These are phyloP conservation scores for Metellina segmentata DNA, from an alignment of 2,888 invertebrate species.

Conservation along the genomic window DNA sequence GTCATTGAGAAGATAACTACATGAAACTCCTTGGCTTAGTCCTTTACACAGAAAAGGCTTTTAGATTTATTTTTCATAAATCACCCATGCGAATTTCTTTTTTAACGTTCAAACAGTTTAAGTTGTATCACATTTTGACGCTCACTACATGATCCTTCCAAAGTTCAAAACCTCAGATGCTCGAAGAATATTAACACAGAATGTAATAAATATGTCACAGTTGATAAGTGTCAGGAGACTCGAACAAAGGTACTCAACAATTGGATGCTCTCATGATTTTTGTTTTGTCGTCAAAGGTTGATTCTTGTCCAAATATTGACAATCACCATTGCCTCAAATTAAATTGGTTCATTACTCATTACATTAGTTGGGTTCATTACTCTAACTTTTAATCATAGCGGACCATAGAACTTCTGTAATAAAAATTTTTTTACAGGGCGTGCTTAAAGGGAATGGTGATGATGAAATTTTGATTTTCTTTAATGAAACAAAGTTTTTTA, in stretches of 20 bases:
- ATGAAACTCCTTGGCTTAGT: background rate
- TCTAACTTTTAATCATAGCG: too few relatives aligned
- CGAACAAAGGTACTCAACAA: background rate
- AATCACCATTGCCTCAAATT: too few relatives aligned
- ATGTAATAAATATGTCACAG: background rate
- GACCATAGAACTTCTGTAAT: too few relatives aligned
- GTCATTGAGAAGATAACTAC: background rate
- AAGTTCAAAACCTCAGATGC: background rate
- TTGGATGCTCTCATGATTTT: too few relatives aligned
- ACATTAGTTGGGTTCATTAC: too few relatives aligned
- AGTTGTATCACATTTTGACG: background rate
- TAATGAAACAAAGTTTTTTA: too few relatives aligned
- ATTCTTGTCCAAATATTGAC: too few relatives aligned
- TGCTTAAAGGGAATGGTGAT: too few relatives aligned
- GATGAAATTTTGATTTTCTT: too few relatives aligned
- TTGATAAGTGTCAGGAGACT: background rate
- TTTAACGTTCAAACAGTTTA: background rate
- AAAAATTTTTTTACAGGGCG: too few relatives aligned
- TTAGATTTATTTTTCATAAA: conserved; percentile 12
- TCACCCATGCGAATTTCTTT: background rate
- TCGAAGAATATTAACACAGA: background rate
- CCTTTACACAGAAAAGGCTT: background rate
- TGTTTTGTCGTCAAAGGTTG: too few relatives aligned
- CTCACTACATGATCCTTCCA: background rate
- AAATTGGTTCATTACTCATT: too few relatives aligned